Conservation (phyloP, 1,140 invertebrate genomes). For the Hyposmocoma kahamanoa region DNA sequence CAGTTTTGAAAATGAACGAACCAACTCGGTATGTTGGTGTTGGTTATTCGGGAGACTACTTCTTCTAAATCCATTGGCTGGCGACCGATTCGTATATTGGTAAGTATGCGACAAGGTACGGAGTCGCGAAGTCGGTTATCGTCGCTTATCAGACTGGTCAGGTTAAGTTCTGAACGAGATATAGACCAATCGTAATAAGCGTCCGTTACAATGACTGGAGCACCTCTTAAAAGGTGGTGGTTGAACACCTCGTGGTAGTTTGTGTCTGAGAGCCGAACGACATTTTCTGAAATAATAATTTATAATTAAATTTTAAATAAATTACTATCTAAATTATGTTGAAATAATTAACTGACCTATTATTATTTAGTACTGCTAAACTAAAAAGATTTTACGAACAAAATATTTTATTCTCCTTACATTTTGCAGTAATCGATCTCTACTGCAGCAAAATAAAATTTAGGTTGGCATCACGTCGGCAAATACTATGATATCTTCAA, state of each 20-base stretch:
- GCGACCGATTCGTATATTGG: conserved; percentile 78
- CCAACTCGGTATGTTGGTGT: conserved; percentile 81
- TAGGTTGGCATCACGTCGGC: no score
- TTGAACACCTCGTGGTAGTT: conserved; percentile 79
- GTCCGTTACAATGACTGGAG: conserved; percentile 83
- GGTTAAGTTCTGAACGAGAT: conserved; percentile 78
- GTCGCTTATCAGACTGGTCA: conserved; percentile 76
- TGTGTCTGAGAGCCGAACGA: conserved; percentile 78
- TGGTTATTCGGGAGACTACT: conserved; percentile 78
- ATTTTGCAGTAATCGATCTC: no score
- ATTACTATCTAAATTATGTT: background rate
- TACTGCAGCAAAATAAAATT: no score
- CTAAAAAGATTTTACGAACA: no score
- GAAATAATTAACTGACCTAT: no score
- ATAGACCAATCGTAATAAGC: conserved; percentile 81
- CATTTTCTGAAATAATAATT: conserved; percentile 71
- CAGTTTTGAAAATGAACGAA: conserved; percentile 92
- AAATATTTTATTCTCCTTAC: no score
- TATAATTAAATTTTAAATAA: background rate
- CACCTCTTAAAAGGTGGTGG: conserved; percentile 79
- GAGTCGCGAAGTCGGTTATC: conserved; percentile 77
- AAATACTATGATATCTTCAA: no score
- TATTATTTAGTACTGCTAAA: no score
- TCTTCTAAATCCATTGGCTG: conserved; percentile 78
- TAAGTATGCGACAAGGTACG: conserved; percentile 81